A percentile compares a stretch with the other conserved stretches of the same genome.
These are phyloP conservation scores for Anoncus sp. DNA, from an alignment of 2,888 invertebrate species.

Conservation along the genomic window DNA sequence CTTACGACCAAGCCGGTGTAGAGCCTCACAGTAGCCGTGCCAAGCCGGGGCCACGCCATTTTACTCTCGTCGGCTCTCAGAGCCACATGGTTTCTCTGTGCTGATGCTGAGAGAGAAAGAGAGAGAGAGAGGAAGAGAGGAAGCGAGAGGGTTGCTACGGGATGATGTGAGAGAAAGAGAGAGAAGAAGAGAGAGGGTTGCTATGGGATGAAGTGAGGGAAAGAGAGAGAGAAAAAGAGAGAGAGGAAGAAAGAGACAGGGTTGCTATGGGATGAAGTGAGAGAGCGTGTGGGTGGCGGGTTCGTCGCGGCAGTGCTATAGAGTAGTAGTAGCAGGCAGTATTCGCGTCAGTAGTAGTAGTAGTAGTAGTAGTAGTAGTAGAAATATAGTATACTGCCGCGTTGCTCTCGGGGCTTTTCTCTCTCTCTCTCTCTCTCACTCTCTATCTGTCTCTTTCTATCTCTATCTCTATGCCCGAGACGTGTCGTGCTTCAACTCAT, in stretches of 20 bases:
- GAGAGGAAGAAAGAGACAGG: no score
- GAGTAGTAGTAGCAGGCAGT: slow-evolving; percentile 15
- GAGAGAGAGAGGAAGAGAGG: slow-evolving; percentile 15
- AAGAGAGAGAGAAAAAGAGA: slow-evolving; percentile 15
- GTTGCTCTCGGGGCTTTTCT: slow-evolving; percentile 15
- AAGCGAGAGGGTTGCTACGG: not conserved
- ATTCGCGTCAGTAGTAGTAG: not conserved
- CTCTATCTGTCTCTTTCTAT: slow-evolving; percentile 28
- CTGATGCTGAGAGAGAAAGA: slow-evolving; percentile 32
- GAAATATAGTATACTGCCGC: slow-evolving; percentile 46
- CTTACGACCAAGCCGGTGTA: slow-evolving; percentile 27
- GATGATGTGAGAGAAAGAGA: slow-evolving; percentile 7
- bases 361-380: slow-evolving; percentile 25
- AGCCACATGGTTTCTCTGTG: slow-evolving; percentile 13
- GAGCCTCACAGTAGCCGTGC: slow-evolving; percentile 15
- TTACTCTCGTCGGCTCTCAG: slow-evolving; percentile 46
- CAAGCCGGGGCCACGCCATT: slow-evolving; percentile 59
- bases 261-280: not conserved
- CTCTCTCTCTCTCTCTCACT: slow-evolving; percentile 50
- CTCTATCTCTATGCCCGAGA: slow-evolving; percentile 50
- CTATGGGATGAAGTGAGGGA: not conserved
- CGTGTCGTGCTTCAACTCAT: slow-evolving; percentile 63
- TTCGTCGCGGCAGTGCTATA: slow-evolving; percentile 15
- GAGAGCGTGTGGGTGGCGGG: slow-evolving; percentile 31
- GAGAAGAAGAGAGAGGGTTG: no score